A percentile compares a stretch with the other conserved stretches of the same genome.
phyloP scores from a whole-genome alignment of 2,797 vertebrate species.

The Heteromormyrus szaboi region DNA sequence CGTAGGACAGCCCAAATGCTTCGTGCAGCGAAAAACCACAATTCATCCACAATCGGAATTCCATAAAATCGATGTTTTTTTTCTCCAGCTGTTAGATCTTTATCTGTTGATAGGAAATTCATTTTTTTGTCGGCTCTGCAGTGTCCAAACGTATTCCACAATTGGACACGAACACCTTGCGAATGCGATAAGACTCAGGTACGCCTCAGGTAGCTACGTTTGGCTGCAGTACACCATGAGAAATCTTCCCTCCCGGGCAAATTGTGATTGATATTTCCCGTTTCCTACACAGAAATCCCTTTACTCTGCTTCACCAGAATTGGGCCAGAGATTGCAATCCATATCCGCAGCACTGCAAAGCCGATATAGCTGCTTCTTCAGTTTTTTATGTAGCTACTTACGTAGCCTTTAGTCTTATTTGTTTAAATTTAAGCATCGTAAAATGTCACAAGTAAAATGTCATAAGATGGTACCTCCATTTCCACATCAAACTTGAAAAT shows the following conservation, averaged over 20 bases:
- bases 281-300: background rate
- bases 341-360: background rate
- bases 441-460: background rate
- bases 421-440: background rate
- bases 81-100: background rate
- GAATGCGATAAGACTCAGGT: background rate
- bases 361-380: background rate
- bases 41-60: conserved; percentile 12
- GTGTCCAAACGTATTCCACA: background rate
- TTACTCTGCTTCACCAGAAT: background rate
- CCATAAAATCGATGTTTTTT: background rate
- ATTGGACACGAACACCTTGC: conserved; percentile 2
- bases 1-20: background rate
- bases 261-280: background rate
- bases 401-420: background rate
- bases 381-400: background rate
- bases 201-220: background rate
- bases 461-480: background rate
- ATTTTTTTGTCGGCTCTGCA: background rate
- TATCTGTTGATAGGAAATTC: background rate
- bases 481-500: background rate
- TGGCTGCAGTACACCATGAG: background rate
- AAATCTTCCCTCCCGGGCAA: background rate
- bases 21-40: background rate
- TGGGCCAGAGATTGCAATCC: background rate